Evolutionary conservation across 2,113 vertebrate species (phyloP), one percentile per base, ranked within the genome.

Genomic region (Passer montanus): DNA sequence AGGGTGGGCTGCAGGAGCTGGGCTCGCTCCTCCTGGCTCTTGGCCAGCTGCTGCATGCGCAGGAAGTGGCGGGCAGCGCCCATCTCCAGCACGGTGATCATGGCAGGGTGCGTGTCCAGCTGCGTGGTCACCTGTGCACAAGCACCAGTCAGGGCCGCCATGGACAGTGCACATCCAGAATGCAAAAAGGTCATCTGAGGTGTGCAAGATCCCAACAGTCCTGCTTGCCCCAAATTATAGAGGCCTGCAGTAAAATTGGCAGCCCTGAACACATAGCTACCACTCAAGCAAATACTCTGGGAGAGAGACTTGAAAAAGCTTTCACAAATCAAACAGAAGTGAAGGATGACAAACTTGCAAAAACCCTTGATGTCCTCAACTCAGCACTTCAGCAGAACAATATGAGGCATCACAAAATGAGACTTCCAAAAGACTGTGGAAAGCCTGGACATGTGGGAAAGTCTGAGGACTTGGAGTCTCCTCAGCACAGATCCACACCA

Each of bases 21-120:
- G 3, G 99, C 99, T 7, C 99, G 98, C 88, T 99, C 99, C 96
- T 99, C 99, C 4, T 98, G 96, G 35, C 97, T 99, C 95, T 98
- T 98, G 68, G 99, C 99, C 91, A 99, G 96, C 97, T 99, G 99
- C 97, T 99, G 99, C 91, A 99, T 99, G 94, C 99, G 99, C 59
- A 99, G 98, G 92, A 99, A 99, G 97, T 99, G 99, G 17, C 99
- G 98, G 7, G 99, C 99, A 0, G 99, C 99, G 2, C 99, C 99
- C 99, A 99, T 99, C 97, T 99, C 99, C 15, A 99, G 98, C 96
- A 99, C 99, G 0, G 99, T 99, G 97, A 99, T 98, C 99, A 99
- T 99, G 70, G 99, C 99, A 0, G 99, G 99, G 97, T 99, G 99
- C 2, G 98, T 99, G 97, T 99, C 99, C 95, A 99, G 97, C 9